Percentiles rank a stretch among this genome's conserved stretches.
Evolutionary conservation across 2,888 invertebrate genomes (phyloP).

Genomic region (Cosmia pyralina): DNA sequence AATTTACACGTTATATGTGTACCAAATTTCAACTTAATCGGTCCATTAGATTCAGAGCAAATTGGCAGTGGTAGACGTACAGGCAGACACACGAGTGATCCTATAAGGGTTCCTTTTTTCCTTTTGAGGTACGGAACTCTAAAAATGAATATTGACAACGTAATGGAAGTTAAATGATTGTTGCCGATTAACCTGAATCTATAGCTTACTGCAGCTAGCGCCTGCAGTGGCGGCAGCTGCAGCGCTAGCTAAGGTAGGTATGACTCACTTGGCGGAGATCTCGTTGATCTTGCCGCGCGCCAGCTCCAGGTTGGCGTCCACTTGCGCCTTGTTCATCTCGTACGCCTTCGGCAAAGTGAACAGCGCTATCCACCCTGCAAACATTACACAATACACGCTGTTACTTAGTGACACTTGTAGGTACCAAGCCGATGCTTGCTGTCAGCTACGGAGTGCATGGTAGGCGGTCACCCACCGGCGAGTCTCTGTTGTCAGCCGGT

Average conservation of each 20-base stretch:
- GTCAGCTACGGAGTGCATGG: not conserved
- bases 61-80: too few species aligned
- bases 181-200: not conserved
- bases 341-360: constrained; percentile 99
- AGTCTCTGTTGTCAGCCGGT: too few species aligned
- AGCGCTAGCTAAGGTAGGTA: not conserved
- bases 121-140: too few species aligned
- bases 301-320: constrained; percentile 97
- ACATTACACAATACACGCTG: constrained; percentile 8
- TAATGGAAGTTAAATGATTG: not conserved
- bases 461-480: too few species aligned
- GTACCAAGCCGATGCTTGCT: not conserved
- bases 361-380: constrained; percentile 96
- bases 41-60: too few species aligned
- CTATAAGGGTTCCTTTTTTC: too few species aligned
- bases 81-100: too few species aligned
- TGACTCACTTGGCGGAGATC: constrained; percentile 95
- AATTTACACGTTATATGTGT: too few species aligned
- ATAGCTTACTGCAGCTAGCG: not conserved
- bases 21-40: too few species aligned
- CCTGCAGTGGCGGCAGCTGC: not conserved
- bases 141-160: not conserved
- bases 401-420: not conserved
- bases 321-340: constrained; percentile 98
- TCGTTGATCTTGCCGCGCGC: constrained; percentile 96